Percentiles rank a stretch among this genome's conserved stretches.
Conservation (phyloP, 2,888 invertebrate species). For the Lydus trimaculatus region DNA sequence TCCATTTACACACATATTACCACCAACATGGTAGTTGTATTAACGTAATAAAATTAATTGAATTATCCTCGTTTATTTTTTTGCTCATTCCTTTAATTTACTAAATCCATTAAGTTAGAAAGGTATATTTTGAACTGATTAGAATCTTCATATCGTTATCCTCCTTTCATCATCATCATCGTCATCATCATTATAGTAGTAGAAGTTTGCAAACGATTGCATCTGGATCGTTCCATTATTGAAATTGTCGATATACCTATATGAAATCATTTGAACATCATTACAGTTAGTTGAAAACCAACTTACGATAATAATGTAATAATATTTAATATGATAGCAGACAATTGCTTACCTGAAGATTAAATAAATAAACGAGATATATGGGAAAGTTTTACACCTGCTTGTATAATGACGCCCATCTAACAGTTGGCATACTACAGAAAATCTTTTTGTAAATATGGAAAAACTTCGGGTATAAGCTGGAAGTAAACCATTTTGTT, state of each 20-base stretch:
- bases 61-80: background rate
- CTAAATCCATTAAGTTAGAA: background rate
- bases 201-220: background rate
- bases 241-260: background rate
- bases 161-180: background rate
- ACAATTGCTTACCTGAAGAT: slow-evolving; percentile 17
- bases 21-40: background rate
- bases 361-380: background rate
- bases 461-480: no score
- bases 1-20: background rate
- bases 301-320: slow-evolving; percentile 39
- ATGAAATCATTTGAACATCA: background rate
- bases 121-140: background rate
- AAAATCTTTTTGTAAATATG: no score
- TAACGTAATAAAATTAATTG: background rate
- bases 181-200: background rate
- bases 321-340: slow-evolving; percentile 35
- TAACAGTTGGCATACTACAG: no score
- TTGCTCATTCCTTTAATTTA: no score
- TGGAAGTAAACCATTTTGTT: no score
- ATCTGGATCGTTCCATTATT: background rate
- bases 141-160: background rate
- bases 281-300: slow-evolving; percentile 27
- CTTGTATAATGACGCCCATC: no score
- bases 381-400: no score